Conservation (phyloP, 2,797 vertebrate species). For the Enteromius viviparus region DNA sequence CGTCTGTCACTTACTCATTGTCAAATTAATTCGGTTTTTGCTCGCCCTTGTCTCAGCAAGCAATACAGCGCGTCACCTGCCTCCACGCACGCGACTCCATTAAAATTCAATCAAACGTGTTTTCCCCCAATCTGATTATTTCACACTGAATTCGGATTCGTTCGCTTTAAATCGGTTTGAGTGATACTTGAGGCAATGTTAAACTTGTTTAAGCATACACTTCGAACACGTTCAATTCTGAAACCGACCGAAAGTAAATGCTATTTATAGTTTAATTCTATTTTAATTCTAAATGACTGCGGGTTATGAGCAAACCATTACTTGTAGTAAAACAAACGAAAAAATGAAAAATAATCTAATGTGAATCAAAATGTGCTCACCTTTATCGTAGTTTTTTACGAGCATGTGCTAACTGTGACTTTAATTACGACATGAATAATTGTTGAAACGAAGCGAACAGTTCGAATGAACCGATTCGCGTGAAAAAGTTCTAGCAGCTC, state of each 20-base stretch:
- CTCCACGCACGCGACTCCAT: conserved; percentile 66
- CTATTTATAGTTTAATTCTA: neutral
- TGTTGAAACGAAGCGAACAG: neutral
- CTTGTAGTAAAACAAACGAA: neutral
- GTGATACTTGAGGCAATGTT: neutral
- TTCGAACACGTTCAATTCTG: neutral
- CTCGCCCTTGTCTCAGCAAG: conserved; percentile 70
- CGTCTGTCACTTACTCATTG: conserved; percentile 84
- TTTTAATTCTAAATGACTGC: neutral
- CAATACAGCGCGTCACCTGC: conserved; percentile 70
- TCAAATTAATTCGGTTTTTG: conserved; percentile 86
- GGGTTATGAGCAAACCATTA: neutral
- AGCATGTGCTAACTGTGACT: neutral
- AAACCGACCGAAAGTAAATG: neutral
- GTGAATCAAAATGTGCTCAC: neutral
- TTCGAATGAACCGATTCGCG: neutral
- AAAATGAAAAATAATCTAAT: neutral
- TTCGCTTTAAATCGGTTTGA: neutral
- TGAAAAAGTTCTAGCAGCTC: conserved; percentile 58
- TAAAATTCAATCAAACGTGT: conserved; percentile 25
- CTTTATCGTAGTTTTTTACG: neutral
- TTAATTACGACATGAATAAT: neutral
- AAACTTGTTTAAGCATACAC: neutral
- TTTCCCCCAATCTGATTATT: neutral
- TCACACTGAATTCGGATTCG: neutral